phyloP scores from a whole-genome alignment of 2,113 vertebrate species.

The Piliocolobus tephrosceles region DNA sequence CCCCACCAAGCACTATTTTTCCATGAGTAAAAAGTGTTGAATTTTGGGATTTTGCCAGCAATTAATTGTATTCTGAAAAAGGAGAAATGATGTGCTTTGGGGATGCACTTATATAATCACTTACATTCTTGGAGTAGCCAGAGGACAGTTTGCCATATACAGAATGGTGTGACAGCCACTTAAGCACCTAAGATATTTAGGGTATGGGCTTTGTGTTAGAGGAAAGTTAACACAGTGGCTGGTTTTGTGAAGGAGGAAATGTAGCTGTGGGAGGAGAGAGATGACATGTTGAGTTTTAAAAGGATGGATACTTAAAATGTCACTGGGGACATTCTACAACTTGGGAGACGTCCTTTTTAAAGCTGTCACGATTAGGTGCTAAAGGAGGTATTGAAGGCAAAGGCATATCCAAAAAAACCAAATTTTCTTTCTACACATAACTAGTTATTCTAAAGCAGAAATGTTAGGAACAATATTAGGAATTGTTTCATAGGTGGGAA shows the following conservation, averaged over 20 bases:
- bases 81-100: constrained; percentile 12
- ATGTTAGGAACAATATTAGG: neutral
- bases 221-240: neutral
- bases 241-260: constrained; percentile 15
- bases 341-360: neutral
- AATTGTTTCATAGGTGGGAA: neutral
- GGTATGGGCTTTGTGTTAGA: neutral
- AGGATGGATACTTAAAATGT: neutral
- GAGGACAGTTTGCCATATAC: neutral
- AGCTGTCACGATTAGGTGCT: neutral
- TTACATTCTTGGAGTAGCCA: neutral
- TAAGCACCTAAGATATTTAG: constrained; percentile 17
- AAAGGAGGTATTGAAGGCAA: neutral
- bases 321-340: neutral
- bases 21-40: constrained; percentile 37
- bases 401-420: neutral
- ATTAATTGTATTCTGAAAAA: constrained; percentile 49
- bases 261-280: neutral
- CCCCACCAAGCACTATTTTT: neutral
- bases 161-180: constrained; percentile 9
- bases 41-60: constrained; percentile 54
- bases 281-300: neutral
- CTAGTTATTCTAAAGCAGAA: neutral
- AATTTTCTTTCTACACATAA: neutral
- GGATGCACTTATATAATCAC: constrained; percentile 45